Evolutionary conservation across 2,888 invertebrate genomes (phyloP), one percentile per base, ranked within the genome.

Genomic region (Schizotus pectinicornis): DNA sequence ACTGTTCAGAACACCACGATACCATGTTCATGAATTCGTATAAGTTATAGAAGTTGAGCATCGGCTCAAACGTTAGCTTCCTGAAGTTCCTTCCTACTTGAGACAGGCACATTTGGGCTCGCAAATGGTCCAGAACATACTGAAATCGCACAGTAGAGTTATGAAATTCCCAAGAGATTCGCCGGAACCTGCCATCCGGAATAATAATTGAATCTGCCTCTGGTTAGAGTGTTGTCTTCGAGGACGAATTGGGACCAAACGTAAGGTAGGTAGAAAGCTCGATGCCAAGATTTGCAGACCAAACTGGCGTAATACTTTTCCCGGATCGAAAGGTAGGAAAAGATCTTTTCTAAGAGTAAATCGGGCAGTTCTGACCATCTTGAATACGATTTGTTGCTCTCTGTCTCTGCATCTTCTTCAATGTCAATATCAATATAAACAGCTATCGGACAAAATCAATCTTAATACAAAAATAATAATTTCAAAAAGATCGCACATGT

Each of bases 1-100:
- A 79, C 70, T 83, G 84, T 65, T 89, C 88, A 0, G 87, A 84
- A 71, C 87, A 91, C 83, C 88, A 89, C 0, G 89, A 85, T n/a
- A 92, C 75, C 81, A 92, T 87, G 55, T 90, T 88, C 85, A 93
- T 89, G 72, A 93, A 93, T 74, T 92, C 92, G 74, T 89, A 92
- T 37, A 93, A 82, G 75, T 92, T 92, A 76, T 90, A 89, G 69
- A 92, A 90, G 74, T 92, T 91, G 56, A 85, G 80, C 81, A 88
- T 88, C 0, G 92, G 92, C 32, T 86, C 84, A 64, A 94, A 86
- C 9, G 88, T 83, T 31, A 93, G 79, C 7, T 83, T 83, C 56
- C 86, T 83, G 68, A 92, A 84, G 69, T 86, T 82, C 45, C 79
- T 81, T 0, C 92, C 92, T 14, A 92, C 84, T 62, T 84, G 83